Evolutionary conservation across 2,113 vertebrate genomes (phyloP).

Genomic region (Uropsilus gracilis): DNA sequence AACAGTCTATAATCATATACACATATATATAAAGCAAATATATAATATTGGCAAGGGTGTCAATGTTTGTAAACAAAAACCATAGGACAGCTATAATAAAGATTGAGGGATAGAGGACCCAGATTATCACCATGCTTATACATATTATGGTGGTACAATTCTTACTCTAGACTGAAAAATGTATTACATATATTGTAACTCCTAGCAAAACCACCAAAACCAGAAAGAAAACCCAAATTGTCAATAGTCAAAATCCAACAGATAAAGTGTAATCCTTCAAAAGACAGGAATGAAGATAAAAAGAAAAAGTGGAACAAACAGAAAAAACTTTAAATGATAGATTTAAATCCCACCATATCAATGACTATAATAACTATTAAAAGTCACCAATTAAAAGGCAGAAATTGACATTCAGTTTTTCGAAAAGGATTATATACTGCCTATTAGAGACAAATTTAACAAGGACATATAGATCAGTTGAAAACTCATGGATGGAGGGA

Average conservation of each 20-base stretch:
- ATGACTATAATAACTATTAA: neutral
- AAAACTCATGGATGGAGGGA: neutral
- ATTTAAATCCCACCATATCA: neutral
- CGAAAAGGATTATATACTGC: neutral
- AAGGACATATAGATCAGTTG: neutral
- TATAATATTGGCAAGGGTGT: neutral
- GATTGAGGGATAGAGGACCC: neutral
- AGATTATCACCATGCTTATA: neutral
- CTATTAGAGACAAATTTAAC: neutral
- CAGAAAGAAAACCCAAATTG: neutral
- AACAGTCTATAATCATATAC: too few species aligned
- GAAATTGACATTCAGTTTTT: neutral
- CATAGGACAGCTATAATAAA: neutral
- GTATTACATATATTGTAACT: neutral
- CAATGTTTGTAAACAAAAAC: neutral
- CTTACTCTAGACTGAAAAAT: conserved; percentile 14
- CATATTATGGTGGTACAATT: neutral
- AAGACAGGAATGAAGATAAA: neutral
- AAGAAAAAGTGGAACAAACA: neutral
- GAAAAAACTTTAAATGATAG: neutral
- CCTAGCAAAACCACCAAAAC: neutral
- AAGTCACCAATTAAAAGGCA: neutral
- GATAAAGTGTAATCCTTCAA: neutral
- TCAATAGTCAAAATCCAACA: neutral
- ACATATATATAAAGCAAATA: too few species aligned